Conservation (phyloP, 1,140 invertebrate genomes). For the Camponotus vicinus region DNA sequence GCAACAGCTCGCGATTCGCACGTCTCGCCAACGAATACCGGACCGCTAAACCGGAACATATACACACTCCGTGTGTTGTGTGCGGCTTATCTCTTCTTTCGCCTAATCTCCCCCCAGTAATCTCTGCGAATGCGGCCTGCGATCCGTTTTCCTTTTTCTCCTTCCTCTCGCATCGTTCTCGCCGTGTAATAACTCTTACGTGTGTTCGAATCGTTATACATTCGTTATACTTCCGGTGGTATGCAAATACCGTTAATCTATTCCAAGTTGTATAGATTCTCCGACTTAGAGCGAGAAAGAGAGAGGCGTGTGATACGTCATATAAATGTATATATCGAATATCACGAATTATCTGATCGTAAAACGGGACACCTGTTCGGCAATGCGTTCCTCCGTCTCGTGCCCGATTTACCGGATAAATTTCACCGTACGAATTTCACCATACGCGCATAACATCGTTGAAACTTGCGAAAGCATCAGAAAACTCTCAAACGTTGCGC, state of each 20-base stretch:
- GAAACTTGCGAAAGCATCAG: slow-evolving; percentile 57
- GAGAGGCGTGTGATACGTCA: too few species aligned
- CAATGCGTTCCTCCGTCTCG: slow-evolving; percentile 1
- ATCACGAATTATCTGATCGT: slow-evolving; percentile 37
- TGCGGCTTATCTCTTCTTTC: neutral
- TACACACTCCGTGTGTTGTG: neutral
- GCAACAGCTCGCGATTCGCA: slow-evolving; percentile 39
- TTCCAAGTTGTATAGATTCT: neutral
- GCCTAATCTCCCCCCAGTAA: slow-evolving; percentile 19
- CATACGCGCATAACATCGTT: slow-evolving; percentile 44
- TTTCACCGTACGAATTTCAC: slow-evolving; percentile 54
- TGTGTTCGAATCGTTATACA: too few species aligned
- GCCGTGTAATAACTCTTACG: neutral
- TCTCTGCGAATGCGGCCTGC: neutral
- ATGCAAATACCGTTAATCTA: neutral
- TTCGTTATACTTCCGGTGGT: neutral
- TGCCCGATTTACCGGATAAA: slow-evolving; percentile 51
- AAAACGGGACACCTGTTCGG: slow-evolving; percentile 50
- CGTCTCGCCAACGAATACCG: slow-evolving; percentile 26
- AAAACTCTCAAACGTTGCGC: slow-evolving; percentile 32
- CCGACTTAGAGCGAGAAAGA: neutral
- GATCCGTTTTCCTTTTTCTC: neutral
- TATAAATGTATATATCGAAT: neutral
- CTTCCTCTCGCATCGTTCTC: too few species aligned
- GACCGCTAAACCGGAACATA: slow-evolving; percentile 46